Base-by-base conservation (phyloP, 2,888 invertebrate genomes). In the Drosophila testacea region DNA sequence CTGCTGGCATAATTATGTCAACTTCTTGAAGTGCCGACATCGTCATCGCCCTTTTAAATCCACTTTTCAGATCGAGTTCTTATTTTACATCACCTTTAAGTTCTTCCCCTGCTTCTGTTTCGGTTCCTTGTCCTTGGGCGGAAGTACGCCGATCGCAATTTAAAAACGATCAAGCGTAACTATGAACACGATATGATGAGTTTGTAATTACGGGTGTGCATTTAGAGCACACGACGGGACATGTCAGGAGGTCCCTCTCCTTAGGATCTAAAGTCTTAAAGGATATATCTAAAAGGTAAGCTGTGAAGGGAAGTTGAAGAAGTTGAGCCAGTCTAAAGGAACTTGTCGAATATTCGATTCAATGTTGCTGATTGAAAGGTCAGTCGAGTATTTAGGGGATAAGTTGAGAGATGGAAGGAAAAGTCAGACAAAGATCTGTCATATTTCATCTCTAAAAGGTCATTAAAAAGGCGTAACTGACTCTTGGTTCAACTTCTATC, bases 121-220 rank as follows among this genome's bases (percentile, higher is more conserved):
- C 52, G 10, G 39, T 38, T 27, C 2, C 32, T 44, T 30, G 28
- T 57, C 36, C 46, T 44, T 47, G 27, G 84, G 69, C 88, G 84
- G 83, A 84, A 86, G 89, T 84, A 73, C 68, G 66, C 60, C 70
- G 78, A 63, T 71, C 73, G 87, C 84, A 84, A 84, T 84, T 84
- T 73, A 77, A 86, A 88, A 84, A 88, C 89, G 84, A 84, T 84
- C 89, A 88, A 84, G 81, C 84, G 84, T 69, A 88, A 82, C 82
- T 65, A 55, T 67, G 61, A 28, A n/a, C 50, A 60, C 60, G 62
- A 57, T 74, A 73, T 71, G 81, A 83, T 84, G 71, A 81, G 77
- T 66, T 67, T 62, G 57, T 88, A 85, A 83, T 88, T 85, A 83
- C 67, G 83, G 80, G 77, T 85, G 51, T 72, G 34, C 57, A 71